Base-by-base conservation (phyloP, 1,140 invertebrate genomes). In the Polypedilum vanderplanki region DNA sequence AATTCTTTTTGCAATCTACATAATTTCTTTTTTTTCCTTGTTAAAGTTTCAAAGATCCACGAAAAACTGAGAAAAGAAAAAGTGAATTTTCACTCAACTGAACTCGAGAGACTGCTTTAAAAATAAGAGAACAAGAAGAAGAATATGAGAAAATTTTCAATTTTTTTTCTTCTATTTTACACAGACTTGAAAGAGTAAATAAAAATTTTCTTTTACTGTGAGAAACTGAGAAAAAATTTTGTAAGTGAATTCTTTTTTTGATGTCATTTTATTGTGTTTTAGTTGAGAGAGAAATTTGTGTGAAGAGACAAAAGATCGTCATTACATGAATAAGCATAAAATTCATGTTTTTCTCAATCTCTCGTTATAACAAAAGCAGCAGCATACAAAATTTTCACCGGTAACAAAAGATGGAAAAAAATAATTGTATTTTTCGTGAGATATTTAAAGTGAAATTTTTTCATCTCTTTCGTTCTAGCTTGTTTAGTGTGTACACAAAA, bases 11-110 rank as follows among this genome's bases (percentile, higher is more conserved):
- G 15, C 41, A 46, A 46, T 12, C 9, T 12, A 46, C 9, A 46
- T 12, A 46, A 12, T 46, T 46, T 46, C 41, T 57, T 57, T 12
- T 15, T 8, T 57, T 57, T 57, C 46, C n/a, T 18, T 70, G 65
- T 70, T 22, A 20, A 70, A 70, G 17, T 18, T 70, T 70, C 65
- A 70, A 70, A 70, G 65, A 70, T 20, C 65, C 65, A 18, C 65
- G 65, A 17, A 70, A 70, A 70, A 70, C 65, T 70, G 65, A 70
- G 65, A 20, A n/a, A n/a, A 20, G 17, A 70, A 22, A 18, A 18
- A 57, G 10, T 57, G n/a, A 57, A 57, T 57, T 57, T 57, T 57
- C 46, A 57, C 46, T n/a, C 46, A 57, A 46, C 9, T 12, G n/a
- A 57, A 8, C 15, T n/a, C 12, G 46, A 57, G 46, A 57, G 24